phyloP scores from a whole-genome alignment of 1,140 invertebrate genomes.

The Apis mellifera region Amel_HAv3.1 CM009942.2:2891001-2891500 shows the following conservation, averaged over 20 bases:
- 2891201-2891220: neutral
- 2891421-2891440: too few species aligned
- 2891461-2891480: too few species aligned
- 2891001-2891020: neutral
- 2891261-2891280: too few species aligned
- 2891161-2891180: neutral
- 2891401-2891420: too few species aligned
- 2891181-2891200: neutral
- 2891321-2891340: too few species aligned
- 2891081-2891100: neutral
- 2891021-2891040: neutral
- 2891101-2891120: neutral
- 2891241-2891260: neutral
- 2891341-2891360: too few species aligned
- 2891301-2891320: too few species aligned
- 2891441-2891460: too few species aligned
- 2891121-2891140: neutral
- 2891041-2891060: neutral
- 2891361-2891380: too few species aligned
- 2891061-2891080: neutral
- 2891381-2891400: too few species aligned
- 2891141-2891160: neutral
- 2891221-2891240: neutral
- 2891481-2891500: too few species aligned
- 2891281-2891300: too few species aligned